These are phyloP conservation scores for Ceratotherium simum DNA, from an alignment of 2,113 vertebrate species.

Conservation along the genomic window DNA sequence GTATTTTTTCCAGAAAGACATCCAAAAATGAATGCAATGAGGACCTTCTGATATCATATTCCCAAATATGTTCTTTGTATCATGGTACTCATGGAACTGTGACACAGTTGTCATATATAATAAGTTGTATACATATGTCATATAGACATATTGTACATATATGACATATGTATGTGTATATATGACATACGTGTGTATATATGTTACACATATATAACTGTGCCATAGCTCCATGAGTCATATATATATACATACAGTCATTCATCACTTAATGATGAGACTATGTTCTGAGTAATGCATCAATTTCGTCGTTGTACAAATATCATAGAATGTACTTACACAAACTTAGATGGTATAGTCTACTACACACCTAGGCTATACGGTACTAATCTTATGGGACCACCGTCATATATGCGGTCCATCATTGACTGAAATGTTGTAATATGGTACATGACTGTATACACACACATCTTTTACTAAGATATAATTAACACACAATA, in stretches of 20 bases:
- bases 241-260: neutral
- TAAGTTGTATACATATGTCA: neutral
- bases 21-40: neutral
- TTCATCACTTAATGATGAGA: too few species aligned
- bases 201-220: neutral
- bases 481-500: neutral
- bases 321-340: too few species aligned
- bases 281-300: too few species aligned
- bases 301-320: too few species aligned
- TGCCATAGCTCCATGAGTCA: neutral
- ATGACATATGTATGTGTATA: neutral
- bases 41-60: neutral
- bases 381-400: too few species aligned
- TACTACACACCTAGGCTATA: too few species aligned
- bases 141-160: neutral
- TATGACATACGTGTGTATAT: neutral
- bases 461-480: neutral
- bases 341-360: too few species aligned
- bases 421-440: too few species aligned
- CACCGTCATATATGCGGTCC: too few species aligned
- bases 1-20: neutral
- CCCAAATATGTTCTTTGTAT: neutral
- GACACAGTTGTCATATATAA: too few species aligned
- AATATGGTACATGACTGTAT: too few species aligned
- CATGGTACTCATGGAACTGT: neutral